Percentiles rank a stretch among this genome's conserved stretches.
phyloP scores from a whole-genome alignment of 2,113 vertebrate species.

The Cavia aperea region DNA sequence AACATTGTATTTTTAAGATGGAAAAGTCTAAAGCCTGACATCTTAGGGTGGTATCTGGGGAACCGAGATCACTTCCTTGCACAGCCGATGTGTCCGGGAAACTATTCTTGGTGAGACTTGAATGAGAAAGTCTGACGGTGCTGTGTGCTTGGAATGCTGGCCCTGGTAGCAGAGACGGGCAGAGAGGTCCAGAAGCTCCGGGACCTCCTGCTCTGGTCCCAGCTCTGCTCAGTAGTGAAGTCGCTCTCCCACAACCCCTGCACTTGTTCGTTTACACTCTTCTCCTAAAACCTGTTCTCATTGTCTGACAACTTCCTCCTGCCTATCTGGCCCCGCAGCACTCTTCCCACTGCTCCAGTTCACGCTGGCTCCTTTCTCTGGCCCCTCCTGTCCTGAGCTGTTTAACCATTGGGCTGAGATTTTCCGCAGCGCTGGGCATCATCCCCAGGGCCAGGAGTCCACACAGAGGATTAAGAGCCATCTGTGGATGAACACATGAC shows the following conservation, averaged over 20 bases:
- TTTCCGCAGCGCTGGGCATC: background rate
- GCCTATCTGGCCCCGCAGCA: background rate
- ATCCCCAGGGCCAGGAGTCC: background rate
- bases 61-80: background rate
- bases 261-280: background rate
- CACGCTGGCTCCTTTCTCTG: background rate
- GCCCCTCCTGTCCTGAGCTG: background rate
- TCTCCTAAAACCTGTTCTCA: slow-evolving; percentile 2
- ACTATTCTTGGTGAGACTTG: background rate
- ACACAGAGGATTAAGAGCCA: background rate
- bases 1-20: slow-evolving; percentile 9
- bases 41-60: background rate
- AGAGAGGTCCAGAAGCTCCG: background rate
- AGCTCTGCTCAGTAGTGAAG: background rate
- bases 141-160: background rate
- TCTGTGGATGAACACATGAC: background rate
- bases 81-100: background rate
- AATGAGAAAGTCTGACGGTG: background rate
- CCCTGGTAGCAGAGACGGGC: background rate
- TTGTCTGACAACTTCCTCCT: slow-evolving; percentile 2
- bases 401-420: background rate
- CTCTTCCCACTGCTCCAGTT: background rate
- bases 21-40: background rate
- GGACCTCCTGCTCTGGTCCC: background rate
- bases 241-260: background rate